Evolutionary conservation across 2,113 vertebrate species (phyloP).

Genomic region (Calyptommatus sinebrachiatus): DNA sequence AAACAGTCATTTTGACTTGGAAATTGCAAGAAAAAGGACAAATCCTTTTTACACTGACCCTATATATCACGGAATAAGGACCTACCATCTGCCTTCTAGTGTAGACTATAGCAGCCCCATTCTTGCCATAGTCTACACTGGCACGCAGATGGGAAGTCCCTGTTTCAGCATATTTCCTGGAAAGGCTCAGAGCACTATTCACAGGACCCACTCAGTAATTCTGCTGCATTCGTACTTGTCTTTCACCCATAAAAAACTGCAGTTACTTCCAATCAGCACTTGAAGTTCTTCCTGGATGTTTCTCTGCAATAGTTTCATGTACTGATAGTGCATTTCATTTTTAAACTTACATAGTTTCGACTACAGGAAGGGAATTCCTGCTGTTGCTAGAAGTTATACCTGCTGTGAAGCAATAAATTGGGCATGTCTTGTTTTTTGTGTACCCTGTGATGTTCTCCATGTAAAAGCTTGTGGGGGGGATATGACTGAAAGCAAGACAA

Average conservation of each 20-base stretch:
- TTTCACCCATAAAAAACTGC: neutral
- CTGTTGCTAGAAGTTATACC: neutral
- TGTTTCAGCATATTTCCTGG: neutral
- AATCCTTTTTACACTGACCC: no score
- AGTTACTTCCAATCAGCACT: neutral
- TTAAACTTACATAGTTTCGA: neutral
- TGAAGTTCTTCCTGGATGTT: neutral
- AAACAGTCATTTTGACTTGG: neutral
- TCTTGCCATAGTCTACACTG: no score
- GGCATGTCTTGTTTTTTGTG: neutral
- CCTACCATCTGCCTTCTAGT: no score
- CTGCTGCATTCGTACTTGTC: neutral
- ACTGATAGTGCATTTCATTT: neutral
- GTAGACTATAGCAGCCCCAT: no score
- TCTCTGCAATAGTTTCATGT: neutral
- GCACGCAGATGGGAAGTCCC: no score
- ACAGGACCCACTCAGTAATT: neutral
- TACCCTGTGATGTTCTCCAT: neutral
- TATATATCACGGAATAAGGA: no score
- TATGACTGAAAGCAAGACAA: neutral
- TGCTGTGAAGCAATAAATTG: neutral
- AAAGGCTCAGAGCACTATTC: neutral
- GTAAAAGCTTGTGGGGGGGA: neutral
- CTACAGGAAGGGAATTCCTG: neutral
- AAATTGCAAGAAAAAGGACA: neutral